A percentile compares a stretch with the other conserved stretches of the same genome.
phyloP scores from a whole-genome alignment of 2,888 invertebrate species.

The Linnaemya tessellans region DNA sequence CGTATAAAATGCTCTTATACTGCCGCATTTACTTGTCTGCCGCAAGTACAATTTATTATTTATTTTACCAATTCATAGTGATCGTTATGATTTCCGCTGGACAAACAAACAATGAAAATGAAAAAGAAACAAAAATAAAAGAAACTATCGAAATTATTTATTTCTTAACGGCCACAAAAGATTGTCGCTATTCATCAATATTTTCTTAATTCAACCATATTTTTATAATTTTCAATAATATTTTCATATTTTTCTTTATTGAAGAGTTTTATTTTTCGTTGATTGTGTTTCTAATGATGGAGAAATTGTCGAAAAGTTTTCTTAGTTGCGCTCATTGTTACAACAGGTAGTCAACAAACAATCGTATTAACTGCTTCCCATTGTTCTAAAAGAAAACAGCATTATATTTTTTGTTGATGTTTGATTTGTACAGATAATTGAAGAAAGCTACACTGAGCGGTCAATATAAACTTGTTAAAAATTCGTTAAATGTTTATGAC shows the following conservation, averaged over 20 bases:
- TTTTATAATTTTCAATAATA: slow-evolving; percentile 21
- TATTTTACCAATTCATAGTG: slow-evolving; percentile 38
- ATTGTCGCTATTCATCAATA: slow-evolving; percentile 55
- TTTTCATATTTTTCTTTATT: slow-evolving; percentile 10
- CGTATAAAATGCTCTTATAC: neutral
- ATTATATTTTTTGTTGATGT: neutral
- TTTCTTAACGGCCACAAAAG: slow-evolving; percentile 54
- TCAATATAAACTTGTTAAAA: neutral
- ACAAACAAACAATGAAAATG: neutral
- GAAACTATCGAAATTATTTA: slow-evolving; percentile 6
- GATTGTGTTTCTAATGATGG: slow-evolving; percentile 6
- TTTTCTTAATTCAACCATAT: slow-evolving; percentile 31
- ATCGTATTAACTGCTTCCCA: neutral
- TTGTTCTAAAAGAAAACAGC: neutral
- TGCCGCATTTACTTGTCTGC: neutral
- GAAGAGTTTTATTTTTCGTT: slow-evolving; percentile 11
- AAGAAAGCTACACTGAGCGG: neutral
- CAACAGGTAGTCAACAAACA: neutral
- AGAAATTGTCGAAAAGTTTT: neutral
- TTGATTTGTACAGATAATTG: neutral
- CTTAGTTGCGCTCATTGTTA: neutral
- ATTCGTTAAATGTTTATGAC: too few species aligned
- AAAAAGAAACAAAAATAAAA: slow-evolving; percentile 26
- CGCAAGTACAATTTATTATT: slow-evolving; percentile 1
- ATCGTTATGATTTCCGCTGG: slow-evolving; percentile 57